These are phyloP conservation scores for Lagocephalus sceleratus DNA, from an alignment of 2,797 vertebrate species.

Conservation along the genomic window DNA sequence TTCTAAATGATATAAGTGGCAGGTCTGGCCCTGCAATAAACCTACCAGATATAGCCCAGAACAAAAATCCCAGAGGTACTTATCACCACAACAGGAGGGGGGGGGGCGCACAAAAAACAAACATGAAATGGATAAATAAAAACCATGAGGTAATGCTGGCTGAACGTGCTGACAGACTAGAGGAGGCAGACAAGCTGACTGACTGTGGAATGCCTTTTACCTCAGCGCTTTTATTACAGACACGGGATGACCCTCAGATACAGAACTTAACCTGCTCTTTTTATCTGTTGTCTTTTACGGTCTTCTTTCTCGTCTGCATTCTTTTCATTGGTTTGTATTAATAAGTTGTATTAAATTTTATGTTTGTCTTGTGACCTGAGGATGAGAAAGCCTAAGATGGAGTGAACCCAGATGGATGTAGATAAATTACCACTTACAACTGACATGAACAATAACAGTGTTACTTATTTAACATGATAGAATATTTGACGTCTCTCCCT, in stretches of 20 bases:
- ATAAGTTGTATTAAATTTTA: too few relatives aligned
- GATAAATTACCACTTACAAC: too few relatives aligned
- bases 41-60: slow-evolving; percentile 46
- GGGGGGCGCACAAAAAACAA: slow-evolving; percentile 37
- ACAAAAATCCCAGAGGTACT: slow-evolving; percentile 46
- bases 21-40: slow-evolving; percentile 46
- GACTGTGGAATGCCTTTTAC: slow-evolving; percentile 24
- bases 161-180: slow-evolving; percentile 37
- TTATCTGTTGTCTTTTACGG: neutral
- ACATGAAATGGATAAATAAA: slow-evolving; percentile 57
- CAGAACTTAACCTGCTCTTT: slow-evolving; percentile 23
- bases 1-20: slow-evolving; percentile 51
- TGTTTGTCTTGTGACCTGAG: too few relatives aligned
- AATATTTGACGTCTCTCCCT: too few relatives aligned
- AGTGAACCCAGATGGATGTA: too few relatives aligned
- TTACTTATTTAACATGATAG: too few relatives aligned
- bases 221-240: slow-evolving; percentile 30
- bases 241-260: slow-evolving; percentile 34
- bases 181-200: slow-evolving; percentile 38
- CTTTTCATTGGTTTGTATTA: too few relatives aligned
- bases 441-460: too few relatives aligned
- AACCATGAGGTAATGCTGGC: slow-evolving; percentile 42
- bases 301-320: neutral
- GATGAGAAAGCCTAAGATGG: too few relatives aligned
- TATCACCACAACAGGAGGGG: slow-evolving; percentile 53